Percentiles rank a stretch among this genome's conserved stretches.
Conservation (phyloP, 2,797 vertebrate genomes). For the Siniperca undulata region DNA sequence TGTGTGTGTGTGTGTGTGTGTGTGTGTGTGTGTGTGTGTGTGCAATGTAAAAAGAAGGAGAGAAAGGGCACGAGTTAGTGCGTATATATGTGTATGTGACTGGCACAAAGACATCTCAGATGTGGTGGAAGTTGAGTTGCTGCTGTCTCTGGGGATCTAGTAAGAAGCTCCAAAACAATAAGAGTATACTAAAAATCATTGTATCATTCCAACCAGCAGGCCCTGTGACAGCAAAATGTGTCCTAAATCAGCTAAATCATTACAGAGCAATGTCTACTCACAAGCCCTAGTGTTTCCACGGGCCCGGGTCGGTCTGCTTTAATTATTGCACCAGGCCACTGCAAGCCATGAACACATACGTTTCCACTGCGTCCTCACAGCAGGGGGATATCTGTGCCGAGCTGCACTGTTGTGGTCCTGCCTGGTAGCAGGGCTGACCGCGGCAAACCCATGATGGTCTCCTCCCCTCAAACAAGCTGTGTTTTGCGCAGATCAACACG, state of each 20-base stretch:
- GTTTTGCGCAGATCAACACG: not conserved
- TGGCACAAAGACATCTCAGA: conserved; percentile 39
- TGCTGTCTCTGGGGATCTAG: conserved; percentile 47
- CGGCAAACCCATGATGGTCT: not conserved
- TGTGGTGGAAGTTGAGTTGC: conserved; percentile 37
- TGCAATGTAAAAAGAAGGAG: not conserved
- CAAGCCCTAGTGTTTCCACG: not conserved
- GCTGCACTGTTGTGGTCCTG: not conserved
- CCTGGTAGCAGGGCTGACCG: not conserved
- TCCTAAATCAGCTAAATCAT: not conserved
- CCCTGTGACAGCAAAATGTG: not conserved
- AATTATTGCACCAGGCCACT: not conserved
- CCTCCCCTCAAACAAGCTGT: not conserved
- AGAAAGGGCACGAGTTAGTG: not conserved
- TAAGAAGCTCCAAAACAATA: conserved; percentile 38
- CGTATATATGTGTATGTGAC: conserved; percentile 15
- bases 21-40: conserved; percentile 4
- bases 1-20: conserved; percentile 18
- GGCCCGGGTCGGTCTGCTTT: not conserved
- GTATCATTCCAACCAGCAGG: conserved; percentile 27
- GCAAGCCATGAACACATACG: not conserved
- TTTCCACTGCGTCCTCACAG: not conserved
- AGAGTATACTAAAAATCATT: conserved; percentile 17
- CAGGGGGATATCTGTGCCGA: not conserved
- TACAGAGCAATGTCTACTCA: not conserved